Conservation (phyloP, 2,797 vertebrate genomes). For the Tarsius wallacei region DNA sequence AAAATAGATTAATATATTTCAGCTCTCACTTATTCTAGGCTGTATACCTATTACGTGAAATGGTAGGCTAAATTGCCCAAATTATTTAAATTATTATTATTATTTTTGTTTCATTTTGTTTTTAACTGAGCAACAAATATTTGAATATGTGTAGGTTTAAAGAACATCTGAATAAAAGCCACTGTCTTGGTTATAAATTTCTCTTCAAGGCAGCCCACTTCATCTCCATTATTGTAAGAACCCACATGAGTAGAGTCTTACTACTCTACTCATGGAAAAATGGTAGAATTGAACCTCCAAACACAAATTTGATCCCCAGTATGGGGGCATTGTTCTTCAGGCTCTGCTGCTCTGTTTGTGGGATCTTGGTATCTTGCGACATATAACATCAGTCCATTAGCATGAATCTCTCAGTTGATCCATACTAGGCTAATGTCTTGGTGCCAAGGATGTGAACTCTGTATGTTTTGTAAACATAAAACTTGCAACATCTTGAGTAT, state of each 20-base stretch:
- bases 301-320: neutral
- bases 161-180: neutral
- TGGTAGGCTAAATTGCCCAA: neutral
- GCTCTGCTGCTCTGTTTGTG: neutral
- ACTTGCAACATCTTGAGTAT: neutral
- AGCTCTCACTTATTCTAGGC: neutral
- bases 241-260: neutral
- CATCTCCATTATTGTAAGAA: neutral
- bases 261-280: neutral
- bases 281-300: neutral
- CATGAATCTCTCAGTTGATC: neutral
- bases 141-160: slow-evolving; percentile 5
- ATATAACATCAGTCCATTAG: neutral
- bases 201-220: neutral
- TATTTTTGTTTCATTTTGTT: neutral
- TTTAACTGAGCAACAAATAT: neutral
- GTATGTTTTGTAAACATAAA: neutral
- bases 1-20: neutral
- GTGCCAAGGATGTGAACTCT: neutral
- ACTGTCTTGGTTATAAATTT: neutral
- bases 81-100: neutral
- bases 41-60: neutral
- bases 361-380: neutral
- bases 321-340: neutral
- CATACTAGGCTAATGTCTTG: neutral